phyloP scores from a whole-genome alignment of 2,113 vertebrate genomes.

The Thinocorus orbignyianus region DNA sequence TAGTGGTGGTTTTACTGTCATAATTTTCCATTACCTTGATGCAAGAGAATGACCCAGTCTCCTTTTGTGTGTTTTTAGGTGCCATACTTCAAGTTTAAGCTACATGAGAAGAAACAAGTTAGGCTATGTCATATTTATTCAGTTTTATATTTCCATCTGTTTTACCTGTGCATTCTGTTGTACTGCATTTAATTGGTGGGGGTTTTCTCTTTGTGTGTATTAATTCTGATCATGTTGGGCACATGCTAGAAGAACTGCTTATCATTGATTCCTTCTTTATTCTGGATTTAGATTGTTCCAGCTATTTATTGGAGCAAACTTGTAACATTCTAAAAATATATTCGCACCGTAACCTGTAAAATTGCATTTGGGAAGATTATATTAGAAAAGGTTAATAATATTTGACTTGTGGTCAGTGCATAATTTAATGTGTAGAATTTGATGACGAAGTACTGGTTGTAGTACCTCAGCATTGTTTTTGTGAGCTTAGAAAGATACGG shows the following conservation, averaged over 20 bases:
- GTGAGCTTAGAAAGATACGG: background rate
- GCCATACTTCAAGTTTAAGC: background rate
- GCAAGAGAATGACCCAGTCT: background rate
- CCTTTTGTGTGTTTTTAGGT: background rate
- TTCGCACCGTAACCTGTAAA: background rate
- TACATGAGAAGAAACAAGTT: background rate
- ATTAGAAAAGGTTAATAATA: background rate
- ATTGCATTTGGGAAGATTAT: background rate
- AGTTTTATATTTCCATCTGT: background rate
- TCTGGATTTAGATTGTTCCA: background rate
- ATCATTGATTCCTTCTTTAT: background rate
- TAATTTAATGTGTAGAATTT: background rate
- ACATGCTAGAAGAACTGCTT: background rate
- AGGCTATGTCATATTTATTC: background rate
- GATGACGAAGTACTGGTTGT: background rate
- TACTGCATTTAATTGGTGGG: background rate
- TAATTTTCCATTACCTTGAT: background rate
- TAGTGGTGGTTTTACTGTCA: background rate
- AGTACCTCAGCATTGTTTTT: background rate
- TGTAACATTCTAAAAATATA: background rate
- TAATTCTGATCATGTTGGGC: background rate
- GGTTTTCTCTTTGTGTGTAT: background rate
- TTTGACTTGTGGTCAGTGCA: background rate
- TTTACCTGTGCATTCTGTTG: background rate
- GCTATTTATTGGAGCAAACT: background rate